Conservation (phyloP, 1,140 invertebrate species). For the Centruroides vittatus region DNA sequence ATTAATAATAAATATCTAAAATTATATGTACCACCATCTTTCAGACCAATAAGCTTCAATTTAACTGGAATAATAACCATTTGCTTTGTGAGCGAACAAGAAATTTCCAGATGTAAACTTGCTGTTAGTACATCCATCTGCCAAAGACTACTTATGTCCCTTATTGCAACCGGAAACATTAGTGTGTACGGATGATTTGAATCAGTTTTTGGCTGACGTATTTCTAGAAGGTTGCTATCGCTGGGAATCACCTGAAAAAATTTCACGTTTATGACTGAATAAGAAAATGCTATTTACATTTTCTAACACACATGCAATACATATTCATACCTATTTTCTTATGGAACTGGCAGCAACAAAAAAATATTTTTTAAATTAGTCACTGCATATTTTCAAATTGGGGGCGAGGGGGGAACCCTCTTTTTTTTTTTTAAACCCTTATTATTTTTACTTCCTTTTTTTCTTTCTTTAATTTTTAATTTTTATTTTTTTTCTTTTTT, state of each 20-base stretch:
- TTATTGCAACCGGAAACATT: slow-evolving; percentile 3
- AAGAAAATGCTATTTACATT: not conserved
- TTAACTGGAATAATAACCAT: slow-evolving; percentile 5
- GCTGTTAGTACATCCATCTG: not conserved
- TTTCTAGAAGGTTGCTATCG: slow-evolving; percentile 7
- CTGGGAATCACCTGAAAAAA: slow-evolving; percentile 7
- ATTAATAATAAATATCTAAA: no score
- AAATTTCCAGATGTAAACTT: slow-evolving; percentile 6
- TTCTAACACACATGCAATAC: no score
- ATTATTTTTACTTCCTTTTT: no score
- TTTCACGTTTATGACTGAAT: not conserved
- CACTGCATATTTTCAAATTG: no score
- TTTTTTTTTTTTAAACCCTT: no score
- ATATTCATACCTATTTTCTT: no score
- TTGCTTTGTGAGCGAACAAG: slow-evolving; percentile 9
- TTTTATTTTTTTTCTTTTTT: no score
- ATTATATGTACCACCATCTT: slow-evolving; percentile 3
- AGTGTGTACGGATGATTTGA: slow-evolving; percentile 2
- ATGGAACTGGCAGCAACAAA: no score
- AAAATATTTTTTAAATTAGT: no score
- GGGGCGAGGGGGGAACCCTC: no score
- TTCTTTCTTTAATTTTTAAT: no score
- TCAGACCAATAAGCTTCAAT: slow-evolving; percentile 1
- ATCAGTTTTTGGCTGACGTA: not conserved
- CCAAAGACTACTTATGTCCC: slow-evolving; percentile 2